Base-by-base conservation (phyloP, 2,113 vertebrate species). In the Trematomus loennbergii region DNA sequence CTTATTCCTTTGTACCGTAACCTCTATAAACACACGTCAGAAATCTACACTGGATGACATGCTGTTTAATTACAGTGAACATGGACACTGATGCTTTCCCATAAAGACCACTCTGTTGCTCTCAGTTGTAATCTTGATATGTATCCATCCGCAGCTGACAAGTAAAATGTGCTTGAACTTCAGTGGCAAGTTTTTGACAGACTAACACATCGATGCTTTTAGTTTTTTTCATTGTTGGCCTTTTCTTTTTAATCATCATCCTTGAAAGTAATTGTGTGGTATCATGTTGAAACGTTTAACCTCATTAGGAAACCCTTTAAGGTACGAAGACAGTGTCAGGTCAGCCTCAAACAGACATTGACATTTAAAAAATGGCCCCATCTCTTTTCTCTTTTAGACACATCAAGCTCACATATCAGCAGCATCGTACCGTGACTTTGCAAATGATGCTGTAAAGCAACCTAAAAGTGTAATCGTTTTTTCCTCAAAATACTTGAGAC, bases 401-500 rank as follows among this genome's bases (percentile, higher is more conserved):
- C 33, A 45, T 48, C 11, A 61, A 64, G 73, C 54, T 36, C 43
- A 72, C 55, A 57, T 69, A 33, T 82, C 66, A 70, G 33, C 75
- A 87, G 72, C 73, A 75, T 87, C 52, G 20, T 65, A 15, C 17
- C 1, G 20, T 17, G 20, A 74, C 18, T 71, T 73, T 67, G 73
- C 20, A 76, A 77, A 82, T n/a, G 46, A 65, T 48, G 69, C 75
- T 22, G 49, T 49, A 64, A 74, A 82, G 62, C 82, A 81, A 89
- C 68, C 25, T 58, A 55, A 75, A 71, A 22, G 17, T 58, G 63
- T 40, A 58, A 10, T 54, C 2, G 16, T 13, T 62, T 64, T 60
- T 11, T n/a, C 0, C 29, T 79, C 49, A 79, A 84, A 83, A 69
- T 83, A 73, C 58, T 64, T 57, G 17, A 79, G 71, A 92, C 82